These are phyloP conservation scores for Antigone vipio DNA, from an alignment of 2,113 vertebrate genomes.

Conservation along the genomic window DNA sequence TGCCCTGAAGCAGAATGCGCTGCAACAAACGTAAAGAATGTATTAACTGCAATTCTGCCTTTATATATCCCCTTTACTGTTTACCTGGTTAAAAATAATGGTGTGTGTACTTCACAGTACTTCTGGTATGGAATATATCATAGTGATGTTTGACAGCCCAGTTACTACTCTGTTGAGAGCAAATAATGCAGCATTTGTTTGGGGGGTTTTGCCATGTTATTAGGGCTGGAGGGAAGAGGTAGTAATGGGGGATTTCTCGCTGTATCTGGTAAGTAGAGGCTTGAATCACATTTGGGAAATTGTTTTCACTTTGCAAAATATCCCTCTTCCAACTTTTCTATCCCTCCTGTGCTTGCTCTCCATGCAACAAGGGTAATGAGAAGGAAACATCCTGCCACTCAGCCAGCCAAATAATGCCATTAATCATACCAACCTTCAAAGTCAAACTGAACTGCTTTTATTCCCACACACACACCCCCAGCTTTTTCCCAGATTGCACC, in stretches of 20 bases:
- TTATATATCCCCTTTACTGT: not conserved
- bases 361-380: not conserved
- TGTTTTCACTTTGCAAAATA: not conserved
- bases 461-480: accelerated
- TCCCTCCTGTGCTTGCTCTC: not conserved
- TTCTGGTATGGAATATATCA: not conserved
- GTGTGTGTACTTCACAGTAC: not conserved
- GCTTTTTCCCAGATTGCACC: not conserved
- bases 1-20: not conserved
- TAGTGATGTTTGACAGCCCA: not conserved
- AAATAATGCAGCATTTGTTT: not conserved
- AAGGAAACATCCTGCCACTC: not conserved
- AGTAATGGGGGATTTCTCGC: not conserved
- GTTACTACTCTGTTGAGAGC: not conserved
- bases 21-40: not conserved
- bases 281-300: not conserved
- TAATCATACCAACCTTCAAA: not conserved
- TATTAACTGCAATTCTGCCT: not conserved
- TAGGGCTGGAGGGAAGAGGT: not conserved
- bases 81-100: not conserved
- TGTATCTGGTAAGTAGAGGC: not conserved
- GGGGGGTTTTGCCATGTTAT: not conserved
- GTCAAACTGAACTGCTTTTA: not conserved
- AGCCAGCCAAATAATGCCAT: not conserved
- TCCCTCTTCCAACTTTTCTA: not conserved